Conservation (phyloP, 2,797 vertebrate species). For the Heteromormyrus szaboi region DNA sequence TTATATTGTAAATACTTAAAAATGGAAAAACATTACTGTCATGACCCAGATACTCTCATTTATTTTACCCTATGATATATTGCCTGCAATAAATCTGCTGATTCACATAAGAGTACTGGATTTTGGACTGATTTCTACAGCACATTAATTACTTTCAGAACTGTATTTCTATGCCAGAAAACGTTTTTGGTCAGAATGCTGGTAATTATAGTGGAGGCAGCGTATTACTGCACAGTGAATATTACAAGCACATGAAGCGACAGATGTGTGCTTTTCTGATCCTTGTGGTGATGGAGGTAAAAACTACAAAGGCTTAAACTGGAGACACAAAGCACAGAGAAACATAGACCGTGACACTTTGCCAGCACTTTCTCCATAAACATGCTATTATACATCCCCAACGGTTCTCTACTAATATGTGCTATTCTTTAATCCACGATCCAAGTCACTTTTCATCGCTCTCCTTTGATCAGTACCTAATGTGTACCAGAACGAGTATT, state of each 20-base stretch:
- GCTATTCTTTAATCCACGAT: not conserved
- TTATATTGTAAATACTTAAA: not conserved
- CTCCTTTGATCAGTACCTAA: constrained; percentile 41
- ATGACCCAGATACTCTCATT: not conserved
- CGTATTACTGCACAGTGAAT: not conserved
- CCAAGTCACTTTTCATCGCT: constrained; percentile 2
- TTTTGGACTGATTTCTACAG: not conserved
- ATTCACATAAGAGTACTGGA: not conserved
- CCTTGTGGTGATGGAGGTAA: constrained; percentile 27
- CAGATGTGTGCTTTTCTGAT: constrained; percentile 25
- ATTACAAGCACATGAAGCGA: constrained; percentile 17
- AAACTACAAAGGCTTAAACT: constrained; percentile 33
- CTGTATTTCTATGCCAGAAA: not conserved
- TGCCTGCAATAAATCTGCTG: not conserved
- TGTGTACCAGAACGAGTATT: constrained; percentile 37
- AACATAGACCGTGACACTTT: not conserved
- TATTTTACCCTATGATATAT: not conserved
- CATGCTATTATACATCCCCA: not conserved
- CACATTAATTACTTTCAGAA: not conserved
- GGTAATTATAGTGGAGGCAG: not conserved
- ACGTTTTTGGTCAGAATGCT: not conserved
- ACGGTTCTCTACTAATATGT: constrained; percentile 1
- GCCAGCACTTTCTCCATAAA: not conserved
- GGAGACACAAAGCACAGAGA: constrained; percentile 34
- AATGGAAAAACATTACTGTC: not conserved